Base-by-base conservation (phyloP, 2,797 vertebrate species). In the Cyclopterus lumpus region DNA sequence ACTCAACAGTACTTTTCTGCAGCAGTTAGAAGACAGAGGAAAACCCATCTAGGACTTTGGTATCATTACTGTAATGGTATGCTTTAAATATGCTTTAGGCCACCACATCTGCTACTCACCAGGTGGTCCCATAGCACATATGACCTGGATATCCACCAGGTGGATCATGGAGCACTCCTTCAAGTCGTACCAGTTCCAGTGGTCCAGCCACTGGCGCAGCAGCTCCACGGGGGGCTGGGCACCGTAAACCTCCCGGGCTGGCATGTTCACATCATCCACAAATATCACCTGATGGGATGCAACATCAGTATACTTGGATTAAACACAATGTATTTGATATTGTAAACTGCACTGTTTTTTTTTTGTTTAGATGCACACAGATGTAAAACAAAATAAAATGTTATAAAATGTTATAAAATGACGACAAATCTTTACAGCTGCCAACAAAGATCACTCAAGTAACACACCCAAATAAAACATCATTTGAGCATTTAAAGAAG, bases 191-290 rank as follows among this genome's bases (percentile, higher is more conserved):
- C 97, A 98, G 84, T 97, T 97, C 94, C 96, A 95, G 84, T 97
- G 97, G 88, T 97, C 97, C 71, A 98, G 90, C 96, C 97, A 98
- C 87, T 98, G 97, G 11, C 97, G 95, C 51, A 99, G 94, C 64
- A 98, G 93, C 87, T 99, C 97, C 67, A 98, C 96, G 3, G 97
- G 96, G 1, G 97, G 97, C 66, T 99, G 97, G 61, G 97, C 97
- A 51, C 97, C 97, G 22, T 97, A 98, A 2, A 96, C 94, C 80
- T 97, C 97, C 80, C 95, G 94, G 26, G 96, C 95, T 16, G 97
- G 97, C 97, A 98, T 98, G 86, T 98, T 98, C 67, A 98, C 96
- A 67, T 99, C 97, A 82, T 98, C 97, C 81, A 97, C 96, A 94
- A 99, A 99, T 67, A 97, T 93, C 86, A 98, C 91, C 97, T 98